A percentile compares a stretch with the other conserved stretches of the same genome.
These are phyloP conservation scores for Prionailurus viverrinus DNA, from an alignment of 2,113 vertebrate genomes.

Conservation along the genomic window DNA sequence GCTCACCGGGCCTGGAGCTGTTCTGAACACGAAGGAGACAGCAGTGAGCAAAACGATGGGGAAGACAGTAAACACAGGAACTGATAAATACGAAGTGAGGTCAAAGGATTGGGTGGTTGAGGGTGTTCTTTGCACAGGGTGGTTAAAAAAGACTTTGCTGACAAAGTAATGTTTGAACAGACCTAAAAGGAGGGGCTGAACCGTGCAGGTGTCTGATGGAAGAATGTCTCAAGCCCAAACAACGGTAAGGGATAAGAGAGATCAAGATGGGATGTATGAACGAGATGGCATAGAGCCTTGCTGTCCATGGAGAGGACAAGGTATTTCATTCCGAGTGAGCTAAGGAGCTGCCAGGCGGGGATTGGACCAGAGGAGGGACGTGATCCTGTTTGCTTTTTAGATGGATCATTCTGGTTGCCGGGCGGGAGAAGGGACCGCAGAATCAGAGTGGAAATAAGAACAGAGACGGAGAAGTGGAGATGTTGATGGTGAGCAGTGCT, in stretches of 20 bases:
- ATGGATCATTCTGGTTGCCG: neutral
- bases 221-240: neutral
- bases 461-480: neutral
- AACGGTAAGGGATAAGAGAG: neutral
- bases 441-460: neutral
- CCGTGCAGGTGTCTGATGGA: neutral
- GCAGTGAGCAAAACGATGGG: neutral
- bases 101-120: neutral
- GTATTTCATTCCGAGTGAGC: neutral
- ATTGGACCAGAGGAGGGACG: neutral
- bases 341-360: accelerated
- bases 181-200: neutral
- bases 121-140: neutral
- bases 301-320: neutral
- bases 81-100: neutral
- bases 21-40: neutral
- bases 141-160: neutral
- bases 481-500: neutral
- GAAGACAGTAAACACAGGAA: neutral
- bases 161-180: neutral
- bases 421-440: neutral
- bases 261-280: neutral
- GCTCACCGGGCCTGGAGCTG: neutral
- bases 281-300: neutral
- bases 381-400: neutral